A percentile compares a stretch with the other conserved stretches of the same genome.
Conservation (phyloP, 2,797 vertebrate genomes). For the Morelia viridis region DNA sequence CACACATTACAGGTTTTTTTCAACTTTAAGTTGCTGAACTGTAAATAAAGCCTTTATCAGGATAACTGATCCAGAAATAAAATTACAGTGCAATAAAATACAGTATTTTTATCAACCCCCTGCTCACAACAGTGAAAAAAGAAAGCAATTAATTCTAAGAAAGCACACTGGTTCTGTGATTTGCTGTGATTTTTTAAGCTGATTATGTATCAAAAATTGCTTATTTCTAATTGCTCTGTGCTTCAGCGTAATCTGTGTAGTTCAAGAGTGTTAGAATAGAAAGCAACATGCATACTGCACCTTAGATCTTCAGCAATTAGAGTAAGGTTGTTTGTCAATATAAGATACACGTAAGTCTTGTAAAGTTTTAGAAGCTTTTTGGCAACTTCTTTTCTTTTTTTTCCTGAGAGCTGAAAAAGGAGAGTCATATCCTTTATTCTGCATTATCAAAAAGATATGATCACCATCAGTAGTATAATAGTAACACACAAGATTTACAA, state of each 20-base stretch:
- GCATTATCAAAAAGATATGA: conserved; percentile 7
- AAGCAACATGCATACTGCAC: neutral
- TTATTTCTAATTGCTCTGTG: conserved; percentile 18
- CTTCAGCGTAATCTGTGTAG: neutral
- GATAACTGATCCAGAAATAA: neutral
- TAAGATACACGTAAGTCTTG: neutral
- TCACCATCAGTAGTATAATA: neutral
- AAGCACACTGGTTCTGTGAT: neutral
- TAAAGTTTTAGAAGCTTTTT: neutral
- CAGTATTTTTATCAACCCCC: neutral
- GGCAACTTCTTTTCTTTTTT: neutral
- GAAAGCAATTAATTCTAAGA: conserved; percentile 23
- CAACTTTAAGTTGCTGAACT: neutral
- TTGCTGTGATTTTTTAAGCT: conserved; percentile 14
- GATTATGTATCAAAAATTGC: conserved; percentile 18
- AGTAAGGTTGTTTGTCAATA: neutral
- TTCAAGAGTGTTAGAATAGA: neutral
- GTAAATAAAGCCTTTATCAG: neutral
- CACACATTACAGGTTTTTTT: neutral
- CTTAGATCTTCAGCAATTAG: conserved; percentile 25
- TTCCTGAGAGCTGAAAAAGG: fast-evolving
- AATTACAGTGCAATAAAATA: neutral
- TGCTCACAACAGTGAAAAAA: conserved; percentile 7
- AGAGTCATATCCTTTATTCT: neutral
- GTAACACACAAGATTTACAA: neutral